phyloP scores from a whole-genome alignment of 2,113 vertebrate species.

The Brienomyrus longianalis region DNA sequence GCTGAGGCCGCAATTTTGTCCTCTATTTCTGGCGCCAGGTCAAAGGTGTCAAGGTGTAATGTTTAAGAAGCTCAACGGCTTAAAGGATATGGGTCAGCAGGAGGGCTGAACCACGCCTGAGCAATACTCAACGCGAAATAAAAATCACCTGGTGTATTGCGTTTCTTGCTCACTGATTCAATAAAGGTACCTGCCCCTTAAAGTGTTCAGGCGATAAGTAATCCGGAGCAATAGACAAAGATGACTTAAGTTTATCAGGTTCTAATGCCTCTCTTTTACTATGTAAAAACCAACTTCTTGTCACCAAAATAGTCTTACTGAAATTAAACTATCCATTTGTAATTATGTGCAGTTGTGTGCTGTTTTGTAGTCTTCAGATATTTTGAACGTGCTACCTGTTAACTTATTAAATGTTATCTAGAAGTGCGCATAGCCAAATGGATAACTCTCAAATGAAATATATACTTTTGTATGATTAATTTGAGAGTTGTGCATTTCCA shows the following conservation, averaged over 20 bases:
- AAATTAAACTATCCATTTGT: background rate
- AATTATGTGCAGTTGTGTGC: background rate
- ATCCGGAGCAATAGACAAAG: background rate
- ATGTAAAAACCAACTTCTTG: background rate
- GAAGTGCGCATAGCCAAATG: background rate
- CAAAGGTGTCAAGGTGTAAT: constrained; percentile 53
- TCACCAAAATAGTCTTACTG: background rate
- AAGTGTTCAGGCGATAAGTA: background rate
- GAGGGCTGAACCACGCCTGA: constrained; percentile 46
- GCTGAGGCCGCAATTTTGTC: constrained; percentile 45
- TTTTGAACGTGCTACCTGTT: background rate
- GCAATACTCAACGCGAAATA: background rate
- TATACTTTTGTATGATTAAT: background rate
- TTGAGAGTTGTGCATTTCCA: background rate
- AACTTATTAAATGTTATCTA: background rate
- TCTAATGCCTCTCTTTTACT: background rate
- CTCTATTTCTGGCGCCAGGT: constrained; percentile 52
- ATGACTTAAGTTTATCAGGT: background rate
- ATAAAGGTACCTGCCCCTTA: background rate
- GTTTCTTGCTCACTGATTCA: background rate
- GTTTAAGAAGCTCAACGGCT: constrained; percentile 76
- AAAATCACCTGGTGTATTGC: background rate
- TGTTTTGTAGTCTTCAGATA: background rate
- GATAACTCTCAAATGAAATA: background rate
- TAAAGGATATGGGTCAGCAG: constrained; percentile 67